phyloP scores from a whole-genome alignment of 2,888 invertebrate genomes.

The Cordilura impudica region DNA sequence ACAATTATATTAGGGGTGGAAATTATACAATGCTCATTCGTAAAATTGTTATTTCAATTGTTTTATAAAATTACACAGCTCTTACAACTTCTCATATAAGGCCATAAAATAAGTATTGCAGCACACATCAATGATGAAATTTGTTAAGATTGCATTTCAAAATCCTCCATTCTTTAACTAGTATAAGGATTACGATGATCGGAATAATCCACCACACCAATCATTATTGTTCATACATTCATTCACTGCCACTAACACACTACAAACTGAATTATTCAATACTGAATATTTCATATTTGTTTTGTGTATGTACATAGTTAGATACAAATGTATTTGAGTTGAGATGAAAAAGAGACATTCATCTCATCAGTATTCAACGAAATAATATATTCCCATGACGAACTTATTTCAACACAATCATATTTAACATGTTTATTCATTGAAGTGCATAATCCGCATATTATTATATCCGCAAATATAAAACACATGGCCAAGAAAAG shows the following conservation, averaged over 20 bases:
- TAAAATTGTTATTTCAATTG: neutral
- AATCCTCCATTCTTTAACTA: conserved; percentile 1
- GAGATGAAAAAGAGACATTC: neutral
- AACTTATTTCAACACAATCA: conserved; percentile 29
- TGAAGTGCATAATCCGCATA: conserved; percentile 61
- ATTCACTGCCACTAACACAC: neutral
- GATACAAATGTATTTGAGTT: neutral
- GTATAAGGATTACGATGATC: conserved; percentile 43
- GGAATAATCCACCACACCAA: conserved; percentile 49
- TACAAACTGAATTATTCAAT: conserved; percentile 18
- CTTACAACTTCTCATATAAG: no score
- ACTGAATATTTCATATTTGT: no score
- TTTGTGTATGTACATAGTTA: neutral
- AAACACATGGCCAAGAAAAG: conserved; percentile 48
- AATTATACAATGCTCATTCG: neutral
- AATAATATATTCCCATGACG: conserved; percentile 60
- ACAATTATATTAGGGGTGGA: neutral
- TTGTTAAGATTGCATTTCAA: neutral
- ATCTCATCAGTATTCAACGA: conserved; percentile 37
- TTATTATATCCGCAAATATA: conserved; percentile 60
- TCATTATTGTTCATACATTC: no score
- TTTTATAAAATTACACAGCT: neutral
- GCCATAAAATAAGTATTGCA: no score
- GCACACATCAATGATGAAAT: no score
- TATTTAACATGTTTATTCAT: conserved; percentile 52